Evolutionary conservation across 2,888 invertebrate genomes (phyloP), one percentile per base, ranked within the genome.

Genomic region (Campoletis raptor): DNA sequence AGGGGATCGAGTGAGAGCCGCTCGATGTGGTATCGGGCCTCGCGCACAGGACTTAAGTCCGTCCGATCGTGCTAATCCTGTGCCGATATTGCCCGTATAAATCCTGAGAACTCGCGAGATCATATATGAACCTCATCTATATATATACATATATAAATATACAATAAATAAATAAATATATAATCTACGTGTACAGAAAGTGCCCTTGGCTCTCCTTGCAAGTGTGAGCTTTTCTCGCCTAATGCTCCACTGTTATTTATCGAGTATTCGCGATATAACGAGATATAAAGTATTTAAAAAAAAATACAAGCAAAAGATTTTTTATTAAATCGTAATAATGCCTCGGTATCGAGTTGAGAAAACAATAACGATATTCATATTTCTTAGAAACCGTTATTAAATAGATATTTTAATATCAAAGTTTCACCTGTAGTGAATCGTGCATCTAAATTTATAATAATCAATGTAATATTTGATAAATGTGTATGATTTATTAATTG

Each of bases 1-100:
- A 90, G n/a, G 74, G 67, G 90, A 81, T 81, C 83, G 84, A 80
- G 81, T 42, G 81, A 81, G 86, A 90, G 57, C 54, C 77, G 42
- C 66, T 73, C 73, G 66, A 73, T 81, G 81, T 73, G 92, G 90
- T 94, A 94, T 93, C 94, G 92, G 91, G 82, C 82, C 57, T 88
- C 90, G 90, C 89, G 91, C 91, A 91, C 91, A 91, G 90, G 92
- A 93, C 92, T 93, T 92, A 92, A 92, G 93, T 93, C 91, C 91
- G 91, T 92, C 90, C 92, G 92, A 93, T 93, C 93, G 92, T 91
- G 92, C 93, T 94, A 94, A 94, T 94, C 94, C 93, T 90, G 90
- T 89, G 90, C 91, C 93, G 92, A 94, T 94, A 94, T 94, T 94
- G 93, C 93, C 89, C 91, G 89, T 92, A 92, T 92, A 92, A 92